A percentile compares a stretch with the other conserved stretches of the same genome.
phyloP scores from a whole-genome alignment of 2,888 invertebrate genomes.

The Julus scandinavius region DNA sequence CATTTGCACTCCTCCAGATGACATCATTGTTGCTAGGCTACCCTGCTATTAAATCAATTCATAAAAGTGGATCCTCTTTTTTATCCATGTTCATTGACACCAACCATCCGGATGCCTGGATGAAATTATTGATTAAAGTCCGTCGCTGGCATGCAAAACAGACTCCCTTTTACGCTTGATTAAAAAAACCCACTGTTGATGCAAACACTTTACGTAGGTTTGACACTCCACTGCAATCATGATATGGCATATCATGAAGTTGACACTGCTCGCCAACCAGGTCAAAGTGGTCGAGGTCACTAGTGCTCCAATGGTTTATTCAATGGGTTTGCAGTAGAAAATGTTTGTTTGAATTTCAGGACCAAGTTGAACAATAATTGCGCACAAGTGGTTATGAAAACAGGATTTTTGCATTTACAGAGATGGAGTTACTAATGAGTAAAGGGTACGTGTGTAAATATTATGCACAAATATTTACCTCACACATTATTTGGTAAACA shows the following conservation, averaged over 20 bases:
- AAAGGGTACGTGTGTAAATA: no score
- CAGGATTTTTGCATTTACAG: no score
- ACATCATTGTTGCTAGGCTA: constrained; percentile 11
- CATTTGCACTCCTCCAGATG: constrained; percentile 11
- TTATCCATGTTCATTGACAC: not conserved
- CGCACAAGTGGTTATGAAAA: no score
- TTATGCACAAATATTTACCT: no score
- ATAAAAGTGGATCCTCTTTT: constrained; percentile 10
- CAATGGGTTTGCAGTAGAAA: no score
- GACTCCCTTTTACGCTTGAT: not conserved
- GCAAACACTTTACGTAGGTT: not conserved
- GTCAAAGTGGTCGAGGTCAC: no score
- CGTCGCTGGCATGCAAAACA: not conserved
- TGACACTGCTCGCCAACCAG: no score
- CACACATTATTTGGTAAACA: no score
- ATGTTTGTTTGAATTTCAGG: no score
- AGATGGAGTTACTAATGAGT: no score
- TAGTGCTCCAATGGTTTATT: no score
- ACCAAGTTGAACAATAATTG: no score
- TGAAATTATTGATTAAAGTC: not conserved
- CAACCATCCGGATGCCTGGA: not conserved
- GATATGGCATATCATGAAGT: not conserved
- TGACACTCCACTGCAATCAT: not conserved
- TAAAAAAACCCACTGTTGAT: not conserved
- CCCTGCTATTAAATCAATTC: constrained; percentile 18